Evolutionary conservation across 1,140 invertebrate species (phyloP), one percentile per base, ranked within the genome.

Genomic region (Metaphire vulgaris): DNA sequence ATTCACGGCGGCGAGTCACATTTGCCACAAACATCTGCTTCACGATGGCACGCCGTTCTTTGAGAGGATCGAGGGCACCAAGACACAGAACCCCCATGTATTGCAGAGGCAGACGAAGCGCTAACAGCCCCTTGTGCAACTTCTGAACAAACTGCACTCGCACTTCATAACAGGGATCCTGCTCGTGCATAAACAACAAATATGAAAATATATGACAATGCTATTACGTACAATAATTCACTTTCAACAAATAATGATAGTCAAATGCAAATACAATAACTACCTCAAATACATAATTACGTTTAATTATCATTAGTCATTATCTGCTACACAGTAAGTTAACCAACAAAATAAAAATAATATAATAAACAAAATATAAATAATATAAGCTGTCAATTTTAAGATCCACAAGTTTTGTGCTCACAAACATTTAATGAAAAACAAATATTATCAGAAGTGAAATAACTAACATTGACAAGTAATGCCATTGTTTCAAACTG

Each of bases 31-130:
- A 92, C 83, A 92, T 93, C 79, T 91, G 89, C 79, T 91, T 91
- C 21, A 92, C 87, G 41, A 89, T 83, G n/a, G 82, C 82, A 76
- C 90, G 90, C 56, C 93, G 85, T 79, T 90, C 89, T 79, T 92
- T 91, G 76, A 95, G 91, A 30, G 91, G 89, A 86, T 97, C 95
- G 78, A 92, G 90, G 14, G 94, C 95, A 75, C 85, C 92, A 31
- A 98, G 87, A 14, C 91, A 92, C 86, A 97, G 96, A 84, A 95
- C 93, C 33, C 94, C 94, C 94, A 99, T 97, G 87, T 98, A 99
- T 86, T 98, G 95, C 72, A 98, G 85, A 1, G 96, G 96, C 69
- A 99, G 88, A 72, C 82, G 82, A 66, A 88, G 76, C 21, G 77
- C 89, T 6, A 90, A 88, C 32, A 93, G 86, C 70, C 94, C 94